Conservation (phyloP, 2,888 invertebrate genomes). For the Notodonta dromedarius region DNA sequence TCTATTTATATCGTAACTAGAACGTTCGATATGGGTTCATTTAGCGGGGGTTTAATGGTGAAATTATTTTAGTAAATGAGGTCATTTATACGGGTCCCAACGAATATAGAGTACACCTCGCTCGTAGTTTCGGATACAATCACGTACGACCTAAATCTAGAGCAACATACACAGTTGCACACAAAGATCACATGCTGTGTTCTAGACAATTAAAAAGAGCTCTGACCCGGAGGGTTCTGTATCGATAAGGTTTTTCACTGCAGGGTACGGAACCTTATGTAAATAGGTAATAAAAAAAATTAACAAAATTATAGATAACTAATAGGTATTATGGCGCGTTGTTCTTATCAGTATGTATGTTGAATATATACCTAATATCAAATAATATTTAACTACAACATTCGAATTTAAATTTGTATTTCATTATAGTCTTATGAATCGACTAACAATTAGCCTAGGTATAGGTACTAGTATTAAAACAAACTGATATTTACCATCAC, state of each 20-base stretch:
- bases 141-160: conserved; percentile 69
- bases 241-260: neutral
- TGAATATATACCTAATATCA: too few relatives aligned
- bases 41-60: conserved; percentile 33
- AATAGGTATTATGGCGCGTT: too few relatives aligned
- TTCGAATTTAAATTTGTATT: too few relatives aligned
- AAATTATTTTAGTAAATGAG: conserved; percentile 48
- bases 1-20: conserved; percentile 43
- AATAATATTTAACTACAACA: too few relatives aligned
- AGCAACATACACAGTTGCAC: conserved; percentile 52
- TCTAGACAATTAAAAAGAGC: conserved; percentile 19
- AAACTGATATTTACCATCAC: too few relatives aligned
- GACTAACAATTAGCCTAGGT: too few relatives aligned
- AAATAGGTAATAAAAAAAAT: too few relatives aligned
- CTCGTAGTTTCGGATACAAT: conserved; percentile 53
- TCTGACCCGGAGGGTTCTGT: neutral
- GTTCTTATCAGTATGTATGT: too few relatives aligned
- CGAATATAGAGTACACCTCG: conserved; percentile 53
- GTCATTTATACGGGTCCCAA: conserved; percentile 50
- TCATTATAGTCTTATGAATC: too few relatives aligned
- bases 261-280: too few relatives aligned
- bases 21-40: conserved; percentile 22
- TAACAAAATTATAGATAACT: too few relatives aligned
- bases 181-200: conserved; percentile 45
- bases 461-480: too few relatives aligned